phyloP scores from a whole-genome alignment of 2,797 vertebrate species.

The Karalla daura region DNA sequence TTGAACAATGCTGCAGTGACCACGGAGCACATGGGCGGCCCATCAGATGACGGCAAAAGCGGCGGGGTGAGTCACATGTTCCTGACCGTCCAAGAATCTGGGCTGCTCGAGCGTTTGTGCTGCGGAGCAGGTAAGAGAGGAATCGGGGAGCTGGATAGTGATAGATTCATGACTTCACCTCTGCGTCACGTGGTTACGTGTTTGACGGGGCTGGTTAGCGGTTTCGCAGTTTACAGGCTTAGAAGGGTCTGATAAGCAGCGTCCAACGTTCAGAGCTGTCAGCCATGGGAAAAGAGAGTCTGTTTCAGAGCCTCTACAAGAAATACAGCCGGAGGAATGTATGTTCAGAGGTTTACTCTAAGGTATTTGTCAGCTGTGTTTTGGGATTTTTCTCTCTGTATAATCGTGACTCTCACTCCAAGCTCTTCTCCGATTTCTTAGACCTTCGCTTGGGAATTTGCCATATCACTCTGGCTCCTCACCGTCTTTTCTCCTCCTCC shows the following conservation, averaged over 20 bases:
- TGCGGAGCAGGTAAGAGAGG: constrained; percentile 9
- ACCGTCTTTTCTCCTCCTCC: background rate
- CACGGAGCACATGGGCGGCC: constrained; percentile 28
- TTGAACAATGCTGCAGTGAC: constrained; percentile 39
- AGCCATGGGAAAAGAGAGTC: constrained; percentile 61
- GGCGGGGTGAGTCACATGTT: constrained; percentile 68
- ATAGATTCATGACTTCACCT: constrained; percentile 8
- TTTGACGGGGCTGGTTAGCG: background rate
- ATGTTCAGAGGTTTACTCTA: constrained; percentile 36
- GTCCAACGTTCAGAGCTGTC: constrained; percentile 69
- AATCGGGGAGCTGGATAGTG: background rate
- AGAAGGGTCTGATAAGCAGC: constrained; percentile 33
- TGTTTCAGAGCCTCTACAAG: constrained; percentile 63
- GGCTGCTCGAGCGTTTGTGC: constrained; percentile 1
- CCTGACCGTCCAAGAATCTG: background rate
- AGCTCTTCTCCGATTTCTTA: background rate
- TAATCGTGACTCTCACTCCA: background rate
- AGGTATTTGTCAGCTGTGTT: constrained; percentile 58
- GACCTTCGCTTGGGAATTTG: background rate
- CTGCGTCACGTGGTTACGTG: background rate
- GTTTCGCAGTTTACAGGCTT: constrained; percentile 45
- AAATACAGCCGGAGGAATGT: constrained; percentile 54
- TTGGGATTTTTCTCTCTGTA: background rate
- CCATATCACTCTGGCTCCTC: background rate
- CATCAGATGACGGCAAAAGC: constrained; percentile 50